phyloP scores from a whole-genome alignment of 2,113 vertebrate species.

The Stictonetta naevosa region DNA sequence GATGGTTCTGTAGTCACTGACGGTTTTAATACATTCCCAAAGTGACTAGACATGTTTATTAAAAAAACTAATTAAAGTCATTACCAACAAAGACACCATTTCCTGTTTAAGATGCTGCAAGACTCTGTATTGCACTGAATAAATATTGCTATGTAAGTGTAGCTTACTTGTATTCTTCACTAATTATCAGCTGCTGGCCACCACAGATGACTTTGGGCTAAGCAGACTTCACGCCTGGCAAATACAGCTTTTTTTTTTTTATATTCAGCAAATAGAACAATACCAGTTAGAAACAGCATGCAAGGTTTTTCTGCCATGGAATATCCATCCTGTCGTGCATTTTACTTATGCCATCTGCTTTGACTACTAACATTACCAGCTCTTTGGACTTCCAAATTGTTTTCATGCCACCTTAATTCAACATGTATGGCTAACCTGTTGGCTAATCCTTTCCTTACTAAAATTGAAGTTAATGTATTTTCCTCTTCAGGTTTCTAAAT shows the following conservation, averaged over 20 bases:
- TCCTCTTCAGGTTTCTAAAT: not conserved
- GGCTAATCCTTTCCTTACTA: not conserved
- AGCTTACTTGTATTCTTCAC: not conserved
- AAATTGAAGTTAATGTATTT: not conserved
- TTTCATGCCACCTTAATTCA: not conserved
- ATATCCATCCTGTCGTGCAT: not conserved
- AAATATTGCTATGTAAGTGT: not conserved
- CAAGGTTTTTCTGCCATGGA: not conserved
- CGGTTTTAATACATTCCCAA: not conserved
- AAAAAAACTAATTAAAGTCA: not conserved
- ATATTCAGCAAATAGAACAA: not conserved
- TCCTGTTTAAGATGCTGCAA: not conserved
- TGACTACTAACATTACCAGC: not conserved
- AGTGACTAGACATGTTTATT: not conserved
- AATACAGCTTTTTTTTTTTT: not conserved
- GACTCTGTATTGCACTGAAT: not conserved
- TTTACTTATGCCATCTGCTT: not conserved
- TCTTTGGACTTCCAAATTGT: not conserved
- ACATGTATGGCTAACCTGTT: accelerated
- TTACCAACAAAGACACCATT: not conserved
- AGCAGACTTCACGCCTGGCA: not conserved
- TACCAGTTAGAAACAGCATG: not conserved
- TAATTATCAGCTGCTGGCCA: not conserved
- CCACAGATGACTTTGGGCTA: not conserved
- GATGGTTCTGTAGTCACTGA: not conserved